Conservation (phyloP, 2,888 invertebrate genomes). For the Thyatira batis region DNA sequence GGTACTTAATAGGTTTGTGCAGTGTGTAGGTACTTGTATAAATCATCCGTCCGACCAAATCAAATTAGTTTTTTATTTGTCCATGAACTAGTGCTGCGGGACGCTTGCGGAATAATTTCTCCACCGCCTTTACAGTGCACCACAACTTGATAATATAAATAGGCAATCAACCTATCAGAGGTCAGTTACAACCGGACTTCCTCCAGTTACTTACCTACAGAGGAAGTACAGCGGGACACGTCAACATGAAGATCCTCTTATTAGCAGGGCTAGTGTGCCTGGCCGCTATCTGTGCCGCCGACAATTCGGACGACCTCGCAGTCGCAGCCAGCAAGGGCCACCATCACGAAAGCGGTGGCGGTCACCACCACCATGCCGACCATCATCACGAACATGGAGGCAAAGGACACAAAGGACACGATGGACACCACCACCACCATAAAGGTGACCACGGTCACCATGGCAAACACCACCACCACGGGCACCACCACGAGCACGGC, state of each 20-base stretch:
- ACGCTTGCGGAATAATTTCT: constrained; percentile 77
- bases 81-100: constrained; percentile 68
- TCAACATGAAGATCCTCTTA: constrained; percentile 63
- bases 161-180: constrained; percentile 59
- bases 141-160: constrained; percentile 69
- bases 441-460: constrained; percentile 89
- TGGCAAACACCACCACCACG: constrained; percentile 88
- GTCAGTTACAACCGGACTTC: constrained; percentile 73
- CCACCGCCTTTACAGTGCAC: constrained; percentile 51
- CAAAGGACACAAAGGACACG: constrained; percentile 89
- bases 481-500: constrained; percentile 88
- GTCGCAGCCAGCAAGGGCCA: constrained; percentile 78
- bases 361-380: constrained; percentile 84
- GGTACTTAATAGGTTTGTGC: background rate
- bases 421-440: constrained; percentile 88
- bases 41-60: constrained; percentile 9
- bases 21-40: background rate
- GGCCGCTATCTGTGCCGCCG: constrained; percentile 58
- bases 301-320: constrained; percentile 61
- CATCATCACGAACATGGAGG: constrained; percentile 88
- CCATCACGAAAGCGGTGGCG: constrained; percentile 84
- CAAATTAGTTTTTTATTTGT: constrained; percentile 46
- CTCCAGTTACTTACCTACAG: constrained; percentile 44
- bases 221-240: constrained; percentile 26
- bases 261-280: constrained; percentile 63